phyloP scores from a whole-genome alignment of 1,140 invertebrate genomes.

The Polyergus mexicanus region DNA sequence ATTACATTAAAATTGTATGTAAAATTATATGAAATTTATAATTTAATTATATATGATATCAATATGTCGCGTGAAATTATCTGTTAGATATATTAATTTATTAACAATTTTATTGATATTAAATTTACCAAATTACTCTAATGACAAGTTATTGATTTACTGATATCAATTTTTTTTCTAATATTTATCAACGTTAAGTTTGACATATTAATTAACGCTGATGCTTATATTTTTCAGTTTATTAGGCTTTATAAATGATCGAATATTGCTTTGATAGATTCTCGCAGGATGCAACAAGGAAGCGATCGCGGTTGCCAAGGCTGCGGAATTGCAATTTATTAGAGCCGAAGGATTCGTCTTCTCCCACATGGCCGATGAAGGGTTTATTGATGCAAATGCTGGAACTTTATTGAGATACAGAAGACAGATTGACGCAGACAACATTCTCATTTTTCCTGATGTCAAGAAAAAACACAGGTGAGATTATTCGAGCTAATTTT shows the following conservation, averaged over 20 bases:
- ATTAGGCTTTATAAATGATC: not conserved
- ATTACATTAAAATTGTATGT: not conserved
- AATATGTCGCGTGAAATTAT: not conserved
- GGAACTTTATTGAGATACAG: constrained; percentile 91
- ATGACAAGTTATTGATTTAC: not conserved
- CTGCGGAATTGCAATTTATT: constrained; percentile 92
- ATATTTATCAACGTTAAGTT: not conserved
- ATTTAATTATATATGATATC: not conserved
- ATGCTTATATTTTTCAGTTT: not conserved
- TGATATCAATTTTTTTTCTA: no score
- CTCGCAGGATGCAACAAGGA: constrained; percentile 92
- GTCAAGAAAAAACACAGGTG: constrained; percentile 96
- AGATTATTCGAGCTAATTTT: not conserved
- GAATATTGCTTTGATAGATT: constrained; percentile 86
- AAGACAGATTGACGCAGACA: constrained; percentile 89
- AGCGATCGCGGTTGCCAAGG: constrained; percentile 92
- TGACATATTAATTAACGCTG: not conserved
- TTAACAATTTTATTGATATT: constrained; percentile 4
- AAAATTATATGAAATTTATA: not conserved
- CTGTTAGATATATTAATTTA: not conserved
- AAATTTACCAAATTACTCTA: not conserved
- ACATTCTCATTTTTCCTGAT: constrained; percentile 92
- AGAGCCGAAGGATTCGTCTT: constrained; percentile 94
- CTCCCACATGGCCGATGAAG: constrained; percentile 94
- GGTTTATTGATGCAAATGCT: constrained; percentile 92